A percentile compares a stretch with the other conserved stretches of the same genome.
These are phyloP conservation scores for Falco peregrinus DNA, from an alignment of 2,797 vertebrate genomes.

Conservation along the genomic window DNA sequence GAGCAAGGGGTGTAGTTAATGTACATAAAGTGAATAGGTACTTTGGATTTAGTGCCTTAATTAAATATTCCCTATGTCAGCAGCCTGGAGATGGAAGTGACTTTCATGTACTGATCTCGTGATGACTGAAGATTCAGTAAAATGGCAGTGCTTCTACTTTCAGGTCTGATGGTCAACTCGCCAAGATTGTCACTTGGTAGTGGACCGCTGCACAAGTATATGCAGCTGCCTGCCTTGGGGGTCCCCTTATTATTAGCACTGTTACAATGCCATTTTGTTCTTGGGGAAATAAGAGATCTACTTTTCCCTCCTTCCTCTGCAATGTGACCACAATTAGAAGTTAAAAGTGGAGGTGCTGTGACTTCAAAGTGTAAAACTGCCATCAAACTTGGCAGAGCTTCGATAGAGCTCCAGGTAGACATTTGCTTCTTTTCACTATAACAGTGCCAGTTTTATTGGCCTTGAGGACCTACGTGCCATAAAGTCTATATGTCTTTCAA, in stretches of 20 bases:
- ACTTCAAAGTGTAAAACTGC: not conserved
- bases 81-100: not conserved
- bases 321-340: constrained; percentile 1
- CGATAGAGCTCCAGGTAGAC: not conserved
- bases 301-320: not conserved
- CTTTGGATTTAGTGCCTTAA: not conserved
- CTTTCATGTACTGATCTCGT: not conserved
- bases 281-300: not conserved
- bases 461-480: not conserved
- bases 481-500: not conserved
- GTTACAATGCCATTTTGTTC: not conserved
- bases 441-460: not conserved
- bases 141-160: constrained; percentile 3
- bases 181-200: not conserved
- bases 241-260: not conserved
- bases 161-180: not conserved
- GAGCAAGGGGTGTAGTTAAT: not conserved
- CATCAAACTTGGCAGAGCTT: not conserved
- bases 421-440: not conserved
- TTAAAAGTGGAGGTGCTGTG: not conserved
- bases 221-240: not conserved
- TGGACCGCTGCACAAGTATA: not conserved
- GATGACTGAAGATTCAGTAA: not conserved
- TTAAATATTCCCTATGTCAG: not conserved
- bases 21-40: not conserved